A percentile compares a stretch with the other conserved stretches of the same genome.
Conservation (phyloP, 2,797 vertebrate genomes). For the Paguma larvata region DNA sequence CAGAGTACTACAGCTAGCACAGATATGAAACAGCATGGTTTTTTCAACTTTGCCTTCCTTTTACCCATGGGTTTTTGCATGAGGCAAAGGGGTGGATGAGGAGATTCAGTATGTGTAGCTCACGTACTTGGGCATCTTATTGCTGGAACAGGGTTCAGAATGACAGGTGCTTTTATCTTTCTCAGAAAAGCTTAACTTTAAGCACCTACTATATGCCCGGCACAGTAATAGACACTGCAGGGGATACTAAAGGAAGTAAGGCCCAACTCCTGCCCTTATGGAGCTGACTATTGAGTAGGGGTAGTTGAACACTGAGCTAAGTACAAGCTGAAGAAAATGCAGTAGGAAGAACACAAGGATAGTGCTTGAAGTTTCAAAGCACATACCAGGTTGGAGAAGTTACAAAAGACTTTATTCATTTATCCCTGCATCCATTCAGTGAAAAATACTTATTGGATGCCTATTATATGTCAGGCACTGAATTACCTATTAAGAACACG, state of each 20-base stretch:
- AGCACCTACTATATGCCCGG: neutral
- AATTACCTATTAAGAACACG: constrained; percentile 14
- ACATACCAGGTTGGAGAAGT: neutral
- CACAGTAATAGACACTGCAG: neutral
- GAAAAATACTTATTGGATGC: constrained; percentile 10
- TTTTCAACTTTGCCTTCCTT: constrained; percentile 11
- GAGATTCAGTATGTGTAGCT: neutral
- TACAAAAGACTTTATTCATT: neutral
- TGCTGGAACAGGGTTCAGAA: neutral
- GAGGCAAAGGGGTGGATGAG: neutral
- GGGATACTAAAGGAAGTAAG: neutral
- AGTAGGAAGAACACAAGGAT: constrained; percentile 13
- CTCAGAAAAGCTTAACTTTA: neutral
- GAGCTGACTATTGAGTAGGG: neutral
- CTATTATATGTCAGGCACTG: neutral
- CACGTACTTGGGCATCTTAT: neutral
- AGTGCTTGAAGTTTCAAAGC: neutral
- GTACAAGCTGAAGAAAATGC: neutral
- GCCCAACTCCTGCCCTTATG: neutral
- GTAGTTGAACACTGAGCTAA: neutral
- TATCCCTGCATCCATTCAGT: neutral
- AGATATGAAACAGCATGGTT: neutral
- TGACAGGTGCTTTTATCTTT: neutral
- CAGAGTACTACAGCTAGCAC: neutral
- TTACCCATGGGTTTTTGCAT: neutral